Conservation (phyloP, 2,797 vertebrate genomes). For the Esox lucius region DNA sequence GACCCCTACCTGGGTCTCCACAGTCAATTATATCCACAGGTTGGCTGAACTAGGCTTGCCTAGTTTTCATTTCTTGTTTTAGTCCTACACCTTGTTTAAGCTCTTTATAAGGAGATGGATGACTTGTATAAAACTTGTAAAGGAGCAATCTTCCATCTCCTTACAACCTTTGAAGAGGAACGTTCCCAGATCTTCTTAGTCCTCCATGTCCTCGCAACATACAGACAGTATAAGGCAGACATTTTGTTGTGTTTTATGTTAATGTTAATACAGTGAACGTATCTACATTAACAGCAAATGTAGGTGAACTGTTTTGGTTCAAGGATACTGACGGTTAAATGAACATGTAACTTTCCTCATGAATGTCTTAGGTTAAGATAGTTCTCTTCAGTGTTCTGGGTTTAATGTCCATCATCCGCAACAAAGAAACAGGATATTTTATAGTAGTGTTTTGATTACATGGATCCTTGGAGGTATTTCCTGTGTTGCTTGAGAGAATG, state of each 20-base stretch:
- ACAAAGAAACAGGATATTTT: background rate
- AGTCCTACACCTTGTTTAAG: too few species aligned
- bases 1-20: too few species aligned
- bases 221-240: background rate
- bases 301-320: background rate
- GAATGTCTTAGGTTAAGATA: background rate
- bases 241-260: background rate
- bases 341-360: background rate
- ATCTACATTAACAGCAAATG: background rate
- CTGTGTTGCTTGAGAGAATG: constrained; percentile 35
- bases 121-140: background rate
- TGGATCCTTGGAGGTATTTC: constrained; percentile 34
- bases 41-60: too few species aligned
- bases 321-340: background rate
- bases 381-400: too few species aligned
- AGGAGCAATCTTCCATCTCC: background rate
- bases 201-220: background rate
- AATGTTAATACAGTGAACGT: background rate
- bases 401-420: background rate
- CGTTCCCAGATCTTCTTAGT: background rate
- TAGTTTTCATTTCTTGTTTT: too few species aligned
- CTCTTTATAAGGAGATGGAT: too few species aligned
- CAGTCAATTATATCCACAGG: too few species aligned
- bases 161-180: background rate
- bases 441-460: constrained; percentile 33